These are phyloP conservation scores for Hedya salicella DNA, from an alignment of 2,888 invertebrate genomes.

Conservation along the genomic window DNA sequence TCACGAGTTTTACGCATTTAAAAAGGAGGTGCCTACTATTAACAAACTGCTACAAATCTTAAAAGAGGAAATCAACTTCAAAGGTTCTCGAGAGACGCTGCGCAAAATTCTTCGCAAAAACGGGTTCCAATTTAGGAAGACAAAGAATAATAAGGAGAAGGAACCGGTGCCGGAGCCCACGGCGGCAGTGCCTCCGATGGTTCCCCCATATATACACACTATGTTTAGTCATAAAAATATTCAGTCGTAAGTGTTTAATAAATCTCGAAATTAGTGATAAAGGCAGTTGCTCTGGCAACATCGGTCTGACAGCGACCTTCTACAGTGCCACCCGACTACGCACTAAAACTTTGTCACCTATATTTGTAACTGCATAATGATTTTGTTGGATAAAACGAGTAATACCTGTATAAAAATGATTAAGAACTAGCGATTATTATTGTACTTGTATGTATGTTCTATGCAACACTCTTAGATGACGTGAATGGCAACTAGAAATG, in stretches of 20 bases:
- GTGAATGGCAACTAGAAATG: conserved; percentile 31
- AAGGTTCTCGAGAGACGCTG: conserved; percentile 76
- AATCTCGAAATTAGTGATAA: conserved; percentile 18
- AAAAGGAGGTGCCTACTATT: conserved; percentile 80
- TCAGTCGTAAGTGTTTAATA: conserved; percentile 59
- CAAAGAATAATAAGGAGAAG: conserved; percentile 77
- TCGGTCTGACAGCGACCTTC: conserved; percentile 31
- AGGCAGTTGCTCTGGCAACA: conserved; percentile 37
- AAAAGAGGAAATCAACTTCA: conserved; percentile 78
- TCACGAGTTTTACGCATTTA: conserved; percentile 79
- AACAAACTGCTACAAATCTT: conserved; percentile 77
- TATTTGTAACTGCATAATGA: conserved; percentile 29
- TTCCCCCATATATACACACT: conserved; percentile 74
- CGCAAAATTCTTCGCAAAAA: conserved; percentile 78
- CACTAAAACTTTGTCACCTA: conserved; percentile 33
- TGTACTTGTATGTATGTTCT: background rate
- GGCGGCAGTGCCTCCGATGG: conserved; percentile 70
- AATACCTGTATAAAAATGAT: conserved; percentile 13
- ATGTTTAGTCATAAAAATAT: conserved; percentile 79
- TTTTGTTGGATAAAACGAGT: conserved; percentile 35
- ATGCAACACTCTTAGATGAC: conserved; percentile 1
- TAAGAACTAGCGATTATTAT: background rate
- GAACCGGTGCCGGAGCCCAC: conserved; percentile 66
- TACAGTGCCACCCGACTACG: conserved; percentile 25
- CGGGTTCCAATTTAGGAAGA: conserved; percentile 79